phyloP scores from a whole-genome alignment of 2,888 invertebrate species.

The Protophormia terraenovae region DNA sequence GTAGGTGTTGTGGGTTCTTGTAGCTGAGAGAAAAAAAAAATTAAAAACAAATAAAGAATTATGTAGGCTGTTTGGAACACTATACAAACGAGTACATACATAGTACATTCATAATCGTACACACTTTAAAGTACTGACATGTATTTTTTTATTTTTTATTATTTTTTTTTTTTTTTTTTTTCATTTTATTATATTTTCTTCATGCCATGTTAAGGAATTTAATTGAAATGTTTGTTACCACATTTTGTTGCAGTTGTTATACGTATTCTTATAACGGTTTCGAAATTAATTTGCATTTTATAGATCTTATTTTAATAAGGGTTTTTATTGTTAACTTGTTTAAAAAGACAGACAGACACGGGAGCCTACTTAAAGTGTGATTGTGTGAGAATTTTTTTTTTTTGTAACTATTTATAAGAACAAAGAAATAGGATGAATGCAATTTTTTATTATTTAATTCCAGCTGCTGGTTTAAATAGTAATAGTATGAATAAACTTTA shows the following conservation, averaged over 20 bases:
- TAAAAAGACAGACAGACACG: neutral
- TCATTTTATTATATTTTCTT: constrained; percentile 31
- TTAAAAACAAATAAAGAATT: constrained; percentile 46
- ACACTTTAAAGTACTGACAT: constrained; percentile 4
- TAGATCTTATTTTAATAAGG: constrained; percentile 59
- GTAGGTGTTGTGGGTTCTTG: constrained; percentile 61
- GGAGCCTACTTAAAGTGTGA: neutral
- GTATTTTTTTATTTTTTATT: constrained; percentile 16
- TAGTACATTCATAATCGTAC: constrained; percentile 15
- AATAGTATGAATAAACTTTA: no score
- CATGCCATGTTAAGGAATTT: constrained; percentile 52
- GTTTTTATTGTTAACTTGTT: constrained; percentile 7
- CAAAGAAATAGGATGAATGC: neutral
- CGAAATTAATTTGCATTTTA: constrained; percentile 63
- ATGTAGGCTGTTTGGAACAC: constrained; percentile 56
- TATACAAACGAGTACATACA: neutral
- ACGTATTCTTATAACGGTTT: constrained; percentile 57
- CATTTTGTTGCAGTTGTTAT: constrained; percentile 35
- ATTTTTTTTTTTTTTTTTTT: neutral
- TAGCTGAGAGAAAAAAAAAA: constrained; percentile 9
- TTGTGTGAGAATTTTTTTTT: constrained; percentile 29
- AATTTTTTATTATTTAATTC: no score
- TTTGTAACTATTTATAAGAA: neutral
- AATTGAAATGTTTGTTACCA: constrained; percentile 64
- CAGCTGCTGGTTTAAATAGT: no score